Evolutionary conservation across 2,888 invertebrate genomes (phyloP).

Genomic region (Vandiemenella viatica): DNA sequence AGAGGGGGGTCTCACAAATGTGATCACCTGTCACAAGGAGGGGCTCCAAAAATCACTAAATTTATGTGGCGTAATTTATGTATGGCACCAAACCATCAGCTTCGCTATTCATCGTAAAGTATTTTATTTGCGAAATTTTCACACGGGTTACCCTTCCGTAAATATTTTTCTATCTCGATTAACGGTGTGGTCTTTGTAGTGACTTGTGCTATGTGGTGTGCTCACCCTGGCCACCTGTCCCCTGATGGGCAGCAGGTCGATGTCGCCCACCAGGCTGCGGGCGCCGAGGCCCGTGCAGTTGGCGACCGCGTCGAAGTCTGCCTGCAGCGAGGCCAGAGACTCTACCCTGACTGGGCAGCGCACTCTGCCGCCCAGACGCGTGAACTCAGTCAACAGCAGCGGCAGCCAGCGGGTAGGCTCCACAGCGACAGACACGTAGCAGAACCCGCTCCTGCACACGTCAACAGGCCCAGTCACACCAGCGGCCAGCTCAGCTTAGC

Average conservation of each 20-base stretch:
- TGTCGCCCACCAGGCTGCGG: constrained; percentile 43
- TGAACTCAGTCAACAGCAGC: constrained; percentile 46
- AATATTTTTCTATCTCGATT: too few species aligned
- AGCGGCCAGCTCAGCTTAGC: too few species aligned
- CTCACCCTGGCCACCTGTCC: constrained; percentile 61
- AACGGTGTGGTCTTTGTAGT: too few species aligned
- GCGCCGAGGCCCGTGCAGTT: constrained; percentile 67
- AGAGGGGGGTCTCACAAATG: too few species aligned
- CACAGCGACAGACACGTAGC: constrained; percentile 50
- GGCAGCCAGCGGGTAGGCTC: constrained; percentile 51
- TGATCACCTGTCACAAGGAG: too few species aligned
- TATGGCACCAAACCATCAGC: too few species aligned
- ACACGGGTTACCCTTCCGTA: too few species aligned
- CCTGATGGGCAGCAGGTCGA: constrained; percentile 44
- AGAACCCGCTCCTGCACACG: constrained; percentile 39
- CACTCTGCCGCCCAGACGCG: constrained; percentile 40
- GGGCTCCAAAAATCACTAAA: too few species aligned
- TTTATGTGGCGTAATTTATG: too few species aligned
- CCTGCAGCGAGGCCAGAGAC: constrained; percentile 34
- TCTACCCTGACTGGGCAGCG: constrained; percentile 34
- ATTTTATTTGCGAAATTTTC: too few species aligned
- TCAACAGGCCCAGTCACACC: not conserved
- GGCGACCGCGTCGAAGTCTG: constrained; percentile 53
- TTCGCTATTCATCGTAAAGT: too few species aligned
- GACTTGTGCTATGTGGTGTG: too few species aligned